Percentiles rank a stretch among this genome's conserved stretches.
Evolutionary conservation across 2,113 vertebrate genomes (phyloP).

Genomic region (Hypocryptadius cinnamomeus): DNA sequence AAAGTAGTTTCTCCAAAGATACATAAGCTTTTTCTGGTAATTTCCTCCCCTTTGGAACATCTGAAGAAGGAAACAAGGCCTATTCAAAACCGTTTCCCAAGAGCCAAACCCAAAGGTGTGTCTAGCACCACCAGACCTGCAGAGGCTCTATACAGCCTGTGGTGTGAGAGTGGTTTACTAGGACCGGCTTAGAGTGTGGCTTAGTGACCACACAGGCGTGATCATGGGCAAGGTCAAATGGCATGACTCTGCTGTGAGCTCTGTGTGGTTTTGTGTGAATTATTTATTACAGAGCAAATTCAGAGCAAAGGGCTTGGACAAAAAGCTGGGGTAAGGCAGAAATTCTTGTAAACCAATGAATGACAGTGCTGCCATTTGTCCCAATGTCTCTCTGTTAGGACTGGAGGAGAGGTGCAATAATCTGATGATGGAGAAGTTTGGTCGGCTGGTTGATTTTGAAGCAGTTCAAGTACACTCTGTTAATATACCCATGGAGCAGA

Average conservation of each 20-base stretch:
- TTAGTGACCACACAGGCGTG: not conserved
- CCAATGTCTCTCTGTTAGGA: slow-evolving; percentile 50
- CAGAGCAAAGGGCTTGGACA: not conserved
- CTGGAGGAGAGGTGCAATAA: slow-evolving; percentile 75
- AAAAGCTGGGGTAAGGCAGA: not conserved
- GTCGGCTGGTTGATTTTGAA: slow-evolving; percentile 82
- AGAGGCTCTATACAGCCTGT: not conserved
- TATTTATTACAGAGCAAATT: not conserved
- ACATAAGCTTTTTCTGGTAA: not conserved
- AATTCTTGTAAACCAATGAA: not conserved
- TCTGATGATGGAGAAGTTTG: slow-evolving; percentile 86
- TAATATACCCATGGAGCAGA: slow-evolving; percentile 77
- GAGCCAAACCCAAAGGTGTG: not conserved
- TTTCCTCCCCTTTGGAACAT: not conserved
- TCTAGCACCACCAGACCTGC: not conserved
- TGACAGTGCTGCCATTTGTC: not conserved
- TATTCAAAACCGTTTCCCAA: not conserved
- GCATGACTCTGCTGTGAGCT: not conserved
- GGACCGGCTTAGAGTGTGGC: not conserved
- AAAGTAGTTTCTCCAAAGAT: not conserved
- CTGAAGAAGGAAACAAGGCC: not conserved
- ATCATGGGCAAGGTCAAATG: not conserved
- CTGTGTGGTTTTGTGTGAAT: not conserved
- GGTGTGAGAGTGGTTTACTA: not conserved
- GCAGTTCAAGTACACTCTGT: slow-evolving; percentile 79